A percentile compares a stretch with the other conserved stretches of the same genome.
Evolutionary conservation across 2,888 invertebrate species (phyloP).

Genomic region (Therioaphis trifolii): DNA sequence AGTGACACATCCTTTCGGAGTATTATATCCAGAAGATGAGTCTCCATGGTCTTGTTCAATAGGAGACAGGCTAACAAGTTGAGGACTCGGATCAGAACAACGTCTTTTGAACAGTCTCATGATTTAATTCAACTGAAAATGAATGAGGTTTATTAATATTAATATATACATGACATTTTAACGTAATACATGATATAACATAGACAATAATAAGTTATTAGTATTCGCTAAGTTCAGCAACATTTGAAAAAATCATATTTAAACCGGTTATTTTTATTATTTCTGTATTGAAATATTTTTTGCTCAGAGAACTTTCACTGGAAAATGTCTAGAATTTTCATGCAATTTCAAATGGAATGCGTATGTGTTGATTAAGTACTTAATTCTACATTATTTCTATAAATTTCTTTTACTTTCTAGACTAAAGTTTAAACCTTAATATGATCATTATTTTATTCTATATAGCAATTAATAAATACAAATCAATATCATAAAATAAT

Average conservation of each 20-base stretch:
- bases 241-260: slow-evolving; percentile 16
- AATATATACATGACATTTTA: no score
- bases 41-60: slow-evolving; percentile 67
- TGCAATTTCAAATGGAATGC: not conserved
- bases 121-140: slow-evolving; percentile 43
- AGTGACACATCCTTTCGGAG: slow-evolving; percentile 65
- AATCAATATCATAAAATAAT: not conserved
- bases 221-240: not conserved
- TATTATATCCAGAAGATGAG: slow-evolving; percentile 64
- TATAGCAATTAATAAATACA: no score
- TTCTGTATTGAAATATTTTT: slow-evolving; percentile 25
- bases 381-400: not conserved
- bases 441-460: not conserved
- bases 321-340: slow-evolving; percentile 18
- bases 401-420: slow-evolving; percentile 42
- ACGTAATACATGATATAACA: no score
- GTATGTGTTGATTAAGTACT: slow-evolving; percentile 8
- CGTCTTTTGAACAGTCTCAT: slow-evolving; percentile 73
- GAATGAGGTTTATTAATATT: not conserved
- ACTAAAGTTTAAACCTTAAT: not conserved
- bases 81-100: slow-evolving; percentile 73
- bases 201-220: not conserved
- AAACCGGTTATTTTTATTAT: slow-evolving; percentile 37
- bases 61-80: slow-evolving; percentile 72
- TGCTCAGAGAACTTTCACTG: slow-evolving; percentile 34